Evolutionary conservation across 2,113 vertebrate genomes (phyloP).

Genomic region (Solea solea): DNA sequence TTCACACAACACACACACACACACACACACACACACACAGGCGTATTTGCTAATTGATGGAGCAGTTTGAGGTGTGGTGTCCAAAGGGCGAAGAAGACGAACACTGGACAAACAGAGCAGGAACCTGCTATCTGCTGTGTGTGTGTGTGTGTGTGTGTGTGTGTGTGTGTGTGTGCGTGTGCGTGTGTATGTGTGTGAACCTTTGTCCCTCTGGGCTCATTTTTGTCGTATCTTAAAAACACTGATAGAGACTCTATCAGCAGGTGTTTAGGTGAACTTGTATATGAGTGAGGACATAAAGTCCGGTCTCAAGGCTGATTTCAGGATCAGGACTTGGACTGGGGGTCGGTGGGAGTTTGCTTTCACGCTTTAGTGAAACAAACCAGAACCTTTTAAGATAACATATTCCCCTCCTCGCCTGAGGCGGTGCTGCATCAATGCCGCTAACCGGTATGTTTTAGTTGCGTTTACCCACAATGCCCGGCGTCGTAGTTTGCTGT

Average conservation of each 20-base stretch:
- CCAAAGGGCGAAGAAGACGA: constrained; percentile 78
- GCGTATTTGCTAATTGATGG: constrained; percentile 38
- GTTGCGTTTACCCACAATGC: too few relatives aligned
- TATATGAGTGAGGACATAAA: constrained; percentile 6
- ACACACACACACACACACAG: too few relatives aligned
- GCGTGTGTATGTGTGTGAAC: constrained; percentile 42
- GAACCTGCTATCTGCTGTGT: constrained; percentile 64
- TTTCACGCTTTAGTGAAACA: too few relatives aligned
- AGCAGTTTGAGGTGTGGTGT: constrained; percentile 75
- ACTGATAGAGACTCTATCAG: constrained; percentile 58
- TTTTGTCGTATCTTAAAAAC: constrained; percentile 44
- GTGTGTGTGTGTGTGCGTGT: constrained; percentile 39
- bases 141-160: constrained; percentile 37
- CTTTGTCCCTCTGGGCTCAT: constrained; percentile 60
- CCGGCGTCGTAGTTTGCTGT: too few relatives aligned
- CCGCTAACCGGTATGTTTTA: too few relatives aligned
- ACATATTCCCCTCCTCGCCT: too few relatives aligned
- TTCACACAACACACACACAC: too few relatives aligned
- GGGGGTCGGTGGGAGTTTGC: too few relatives aligned
- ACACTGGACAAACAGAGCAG: constrained; percentile 72
- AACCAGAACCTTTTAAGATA: too few relatives aligned
- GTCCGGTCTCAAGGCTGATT: background rate
- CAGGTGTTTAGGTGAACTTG: constrained; percentile 21
- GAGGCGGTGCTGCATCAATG: too few relatives aligned
- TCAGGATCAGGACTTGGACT: too few relatives aligned